A percentile compares a stretch with the other conserved stretches of the same genome.
Conservation (phyloP, 2,888 invertebrate genomes). For the Elysia crispata region DNA sequence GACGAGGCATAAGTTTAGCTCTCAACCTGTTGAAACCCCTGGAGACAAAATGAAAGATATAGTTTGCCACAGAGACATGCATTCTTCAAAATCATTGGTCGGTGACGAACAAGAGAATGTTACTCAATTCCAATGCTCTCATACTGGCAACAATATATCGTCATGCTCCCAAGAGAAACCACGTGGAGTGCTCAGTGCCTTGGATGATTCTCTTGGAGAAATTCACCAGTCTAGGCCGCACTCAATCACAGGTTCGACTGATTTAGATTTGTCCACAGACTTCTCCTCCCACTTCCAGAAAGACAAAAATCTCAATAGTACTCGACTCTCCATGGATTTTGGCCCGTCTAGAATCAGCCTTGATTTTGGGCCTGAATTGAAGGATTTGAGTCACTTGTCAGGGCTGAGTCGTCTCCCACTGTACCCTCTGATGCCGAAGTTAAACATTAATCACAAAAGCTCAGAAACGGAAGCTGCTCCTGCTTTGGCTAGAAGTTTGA, state of each 20-base stretch:
- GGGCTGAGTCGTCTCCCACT: conserved; percentile 36
- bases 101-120: neutral
- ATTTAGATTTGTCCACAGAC: conserved; percentile 43
- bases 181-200: conserved; percentile 7
- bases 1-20: neutral
- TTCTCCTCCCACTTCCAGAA: conserved; percentile 40
- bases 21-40: neutral
- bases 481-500: conserved; percentile 26
- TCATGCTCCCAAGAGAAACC: conserved; percentile 31
- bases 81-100: neutral
- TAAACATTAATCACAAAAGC: neutral
- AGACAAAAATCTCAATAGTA: conserved; percentile 38
- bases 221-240: neutral
- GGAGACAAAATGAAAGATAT: neutral
- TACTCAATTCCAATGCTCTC: neutral
- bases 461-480: conserved; percentile 11
- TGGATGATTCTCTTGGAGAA: conserved; percentile 38
- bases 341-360: conserved; percentile 30
- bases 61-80: neutral
- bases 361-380: conserved; percentile 42
- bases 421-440: conserved; percentile 7
- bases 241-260: conserved; percentile 37
- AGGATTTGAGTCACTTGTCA: conserved; percentile 44
- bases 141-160: conserved; percentile 6
- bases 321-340: conserved; percentile 45